Base-by-base conservation (phyloP, 1,140 invertebrate genomes). In the Drosophila leontia region DNA sequence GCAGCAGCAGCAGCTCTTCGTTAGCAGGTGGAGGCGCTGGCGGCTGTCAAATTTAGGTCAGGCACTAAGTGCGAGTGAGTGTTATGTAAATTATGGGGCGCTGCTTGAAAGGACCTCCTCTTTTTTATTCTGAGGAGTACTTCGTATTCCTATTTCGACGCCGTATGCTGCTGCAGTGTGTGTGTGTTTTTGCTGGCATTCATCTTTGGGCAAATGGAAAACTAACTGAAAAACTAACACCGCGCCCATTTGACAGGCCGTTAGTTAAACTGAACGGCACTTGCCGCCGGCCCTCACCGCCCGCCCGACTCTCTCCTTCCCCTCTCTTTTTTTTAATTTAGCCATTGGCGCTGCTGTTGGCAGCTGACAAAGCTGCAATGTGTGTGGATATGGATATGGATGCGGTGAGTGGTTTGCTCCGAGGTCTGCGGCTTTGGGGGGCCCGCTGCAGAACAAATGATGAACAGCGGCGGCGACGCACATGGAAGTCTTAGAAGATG, bases 21-120 rank as follows among this genome's bases (percentile, higher is more conserved):
- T 56, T 55, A 55, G 65, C 41, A 68, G 75, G 62, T 55, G 59
- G 35, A 50, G 45, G 59, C 53, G 29, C 23, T 60, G 75, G 59
- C 32, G 39, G 39, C 70, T 59, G 42, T 71, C 71, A 78, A 80
- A 87, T 87, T 87, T 87, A 69, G 84, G 84, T 87, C 84, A 87
- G 76, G 64, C 85, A 90, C 80, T 87, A 87, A 84, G 85, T 83
- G 81, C 79, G 80, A 88, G 85, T 81, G 84, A 87, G 85, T 87
- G 84, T 87, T 84, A 87, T 87, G 84, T 81, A 87, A 87, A 87
- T 87, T 88, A 84, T 71, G 72, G 61, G 48, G 72, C 62, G 72
- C 50, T 64, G 68, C 72, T 75, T 50, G 63, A 80, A 87, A 87
- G 85, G 85, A 88, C 72, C 72, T 71, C 29, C n/a, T n/a, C 34